These are phyloP conservation scores for Epistrophe eligans DNA, from an alignment of 2,888 invertebrate genomes.

Conservation along the genomic window DNA sequence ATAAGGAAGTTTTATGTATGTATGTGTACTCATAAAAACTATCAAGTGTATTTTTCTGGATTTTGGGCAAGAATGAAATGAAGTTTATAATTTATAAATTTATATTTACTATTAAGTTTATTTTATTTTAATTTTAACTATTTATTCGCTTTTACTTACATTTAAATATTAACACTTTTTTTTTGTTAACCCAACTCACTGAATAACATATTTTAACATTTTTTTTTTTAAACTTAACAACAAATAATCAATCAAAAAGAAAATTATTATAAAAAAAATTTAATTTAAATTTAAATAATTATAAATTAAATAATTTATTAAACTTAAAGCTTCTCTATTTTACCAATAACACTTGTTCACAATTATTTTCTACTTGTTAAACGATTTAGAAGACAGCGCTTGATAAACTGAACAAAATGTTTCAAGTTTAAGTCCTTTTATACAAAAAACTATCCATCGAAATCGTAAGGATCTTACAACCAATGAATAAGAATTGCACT, in stretches of 20 bases:
- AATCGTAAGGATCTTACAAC: conserved; percentile 60
- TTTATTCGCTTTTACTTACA: background rate
- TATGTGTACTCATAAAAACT: too few relatives aligned
- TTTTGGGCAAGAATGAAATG: too few relatives aligned
- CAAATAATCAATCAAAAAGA: conserved; percentile 3
- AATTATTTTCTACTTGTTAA: conserved; percentile 28
- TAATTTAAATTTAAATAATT: conserved; percentile 28
- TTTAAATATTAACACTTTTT: background rate
- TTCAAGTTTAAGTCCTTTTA: conserved; percentile 58
- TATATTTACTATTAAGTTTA: background rate
- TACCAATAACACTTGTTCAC: conserved; percentile 39
- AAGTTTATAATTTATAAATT: too few relatives aligned
- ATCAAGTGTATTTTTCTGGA: too few relatives aligned
- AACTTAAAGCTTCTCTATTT: conserved; percentile 9
- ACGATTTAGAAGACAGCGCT: conserved; percentile 66
- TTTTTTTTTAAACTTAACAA: background rate
- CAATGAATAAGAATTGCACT: conserved; percentile 55
- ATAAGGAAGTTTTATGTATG: too few relatives aligned
- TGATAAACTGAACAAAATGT: conserved; percentile 58
- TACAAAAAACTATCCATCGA: conserved; percentile 46
- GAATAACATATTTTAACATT: background rate
- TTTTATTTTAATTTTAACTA: background rate
- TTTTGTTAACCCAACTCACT: background rate
- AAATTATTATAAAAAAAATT: background rate
- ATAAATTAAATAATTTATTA: conserved; percentile 8